Base-by-base conservation (phyloP, 2,888 invertebrate genomes). In the Auanema freiburgensis region DNA sequence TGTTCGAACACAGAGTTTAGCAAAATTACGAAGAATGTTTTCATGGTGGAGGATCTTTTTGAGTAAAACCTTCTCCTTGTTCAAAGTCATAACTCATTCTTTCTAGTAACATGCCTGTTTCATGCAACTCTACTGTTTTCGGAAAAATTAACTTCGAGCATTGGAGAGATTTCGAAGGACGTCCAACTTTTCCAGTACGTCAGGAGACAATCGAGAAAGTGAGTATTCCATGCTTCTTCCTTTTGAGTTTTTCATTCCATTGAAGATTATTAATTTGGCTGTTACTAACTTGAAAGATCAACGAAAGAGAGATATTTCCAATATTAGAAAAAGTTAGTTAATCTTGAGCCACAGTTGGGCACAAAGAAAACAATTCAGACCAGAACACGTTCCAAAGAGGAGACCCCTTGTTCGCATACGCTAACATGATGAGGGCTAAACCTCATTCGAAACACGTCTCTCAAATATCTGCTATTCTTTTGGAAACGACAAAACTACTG, bases 91-190 rank as follows among this genome's bases (percentile, higher is more conserved):
- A 42, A 62, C 49, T 43, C 12, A 55, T 66, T 11, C 10, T 21
- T 69, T 79, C 61, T 64, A 83, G 83, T 50, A 83, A 83, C 70
- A 79, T 78, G 65, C 77, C 81, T 1, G 63, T 83, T 25, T 66
- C 69, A 2, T 83, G 83, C 67, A 83, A 83, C 59, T 78, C 79
- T 10, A 63, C 68, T 3, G 71, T 79, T 8, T 66, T 83, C 11
- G 68, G 59, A 10, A 55, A 56, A 1, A 65, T 74, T 14, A 59
- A 71, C 40, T 57, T 83, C 14, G 62, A 70, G 10, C 70, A 74
- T 25, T 83, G 83, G 83, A 69, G 71, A 49, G 83, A 83, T 64
- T 58, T 65, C 10, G 81, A 83, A 53, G 72, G 71, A 16, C 72
- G 71, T 53, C 72, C 79, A 46, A 67, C 73, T 44, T 64, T 81